Percentiles rank a stretch among this genome's conserved stretches.
These are phyloP conservation scores for Spilarctia lutea DNA, from an alignment of 2,888 invertebrate species.

Conservation along the genomic window DNA sequence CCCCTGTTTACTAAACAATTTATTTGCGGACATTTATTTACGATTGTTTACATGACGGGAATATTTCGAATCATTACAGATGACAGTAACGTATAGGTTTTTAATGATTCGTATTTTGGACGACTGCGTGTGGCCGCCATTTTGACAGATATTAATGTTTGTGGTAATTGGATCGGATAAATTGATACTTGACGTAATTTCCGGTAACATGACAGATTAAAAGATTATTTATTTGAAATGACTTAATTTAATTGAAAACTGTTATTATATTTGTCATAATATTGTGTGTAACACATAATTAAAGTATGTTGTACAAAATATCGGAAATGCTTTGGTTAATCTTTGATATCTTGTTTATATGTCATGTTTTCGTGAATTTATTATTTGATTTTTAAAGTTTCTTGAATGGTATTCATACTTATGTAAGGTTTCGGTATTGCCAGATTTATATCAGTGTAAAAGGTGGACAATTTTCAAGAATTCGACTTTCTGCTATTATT, in stretches of 20 bases:
- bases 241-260: not conserved
- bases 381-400: not conserved
- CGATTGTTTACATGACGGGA: constrained; percentile 40
- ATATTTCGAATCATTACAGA: constrained; percentile 37
- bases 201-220: not conserved
- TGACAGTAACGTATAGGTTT: constrained; percentile 38
- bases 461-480: too few species aligned
- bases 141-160: constrained; percentile 29
- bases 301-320: not conserved
- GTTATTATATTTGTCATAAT: not conserved
- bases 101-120: constrained; percentile 33
- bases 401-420: too few species aligned
- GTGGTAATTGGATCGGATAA: constrained; percentile 22
- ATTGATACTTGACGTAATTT: constrained; percentile 9
- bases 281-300: not conserved
- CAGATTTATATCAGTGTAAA: not conserved
- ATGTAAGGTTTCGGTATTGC: too few species aligned
- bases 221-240: not conserved
- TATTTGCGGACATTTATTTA: constrained; percentile 38
- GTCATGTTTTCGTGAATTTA: not conserved
- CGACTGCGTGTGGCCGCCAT: constrained; percentile 17
- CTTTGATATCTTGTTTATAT: not conserved
- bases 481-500: too few species aligned
- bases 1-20: constrained; percentile 36
- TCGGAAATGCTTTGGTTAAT: not conserved